Percentiles rank a stretch among this genome's conserved stretches.
Evolutionary conservation across 2,888 invertebrate species (phyloP).

Genomic region (Pollenia angustigena): DNA sequence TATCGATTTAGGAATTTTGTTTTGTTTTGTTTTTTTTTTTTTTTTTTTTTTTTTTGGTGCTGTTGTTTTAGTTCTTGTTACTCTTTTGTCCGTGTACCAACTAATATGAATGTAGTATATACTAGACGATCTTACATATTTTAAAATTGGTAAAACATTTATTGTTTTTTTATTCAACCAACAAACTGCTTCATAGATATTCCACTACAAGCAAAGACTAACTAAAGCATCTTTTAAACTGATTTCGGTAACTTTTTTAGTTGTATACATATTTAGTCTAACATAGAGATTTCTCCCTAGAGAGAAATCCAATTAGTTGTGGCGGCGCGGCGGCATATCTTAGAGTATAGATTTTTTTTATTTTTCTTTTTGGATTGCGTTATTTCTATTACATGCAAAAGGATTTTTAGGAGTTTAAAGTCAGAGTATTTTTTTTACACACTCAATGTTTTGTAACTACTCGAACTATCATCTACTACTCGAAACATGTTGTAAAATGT

Average conservation of each 20-base stretch:
- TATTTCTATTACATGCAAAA: constrained; percentile 78
- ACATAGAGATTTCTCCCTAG: constrained; percentile 76
- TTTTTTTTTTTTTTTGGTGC: not conserved
- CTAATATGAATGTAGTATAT: constrained; percentile 46
- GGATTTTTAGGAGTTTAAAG: constrained; percentile 62
- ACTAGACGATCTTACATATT: constrained; percentile 66
- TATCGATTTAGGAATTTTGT: constrained; percentile 77
- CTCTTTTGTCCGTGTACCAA: constrained; percentile 34
- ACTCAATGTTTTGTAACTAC: constrained; percentile 13
- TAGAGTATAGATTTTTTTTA: constrained; percentile 71
- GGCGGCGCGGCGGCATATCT: constrained; percentile 79
- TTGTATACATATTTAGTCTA: constrained; percentile 32
- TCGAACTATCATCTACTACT: constrained; percentile 14
- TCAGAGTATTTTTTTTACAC: not conserved
- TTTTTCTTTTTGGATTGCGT: constrained; percentile 43
- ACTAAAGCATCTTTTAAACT: constrained; percentile 65
- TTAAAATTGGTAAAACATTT: constrained; percentile 70
- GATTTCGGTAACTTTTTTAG: constrained; percentile 42
- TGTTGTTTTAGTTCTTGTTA: constrained; percentile 39
- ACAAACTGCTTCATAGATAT: constrained; percentile 2
- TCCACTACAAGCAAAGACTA: not conserved
- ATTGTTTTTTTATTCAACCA: constrained; percentile 53
- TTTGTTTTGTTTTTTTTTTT: not conserved
- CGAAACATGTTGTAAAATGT: constrained; percentile 70
- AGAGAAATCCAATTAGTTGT: constrained; percentile 83